A percentile compares a stretch with the other conserved stretches of the same genome.
phyloP scores from a whole-genome alignment of 2,113 vertebrate species.

The Cottus gobio region DNA sequence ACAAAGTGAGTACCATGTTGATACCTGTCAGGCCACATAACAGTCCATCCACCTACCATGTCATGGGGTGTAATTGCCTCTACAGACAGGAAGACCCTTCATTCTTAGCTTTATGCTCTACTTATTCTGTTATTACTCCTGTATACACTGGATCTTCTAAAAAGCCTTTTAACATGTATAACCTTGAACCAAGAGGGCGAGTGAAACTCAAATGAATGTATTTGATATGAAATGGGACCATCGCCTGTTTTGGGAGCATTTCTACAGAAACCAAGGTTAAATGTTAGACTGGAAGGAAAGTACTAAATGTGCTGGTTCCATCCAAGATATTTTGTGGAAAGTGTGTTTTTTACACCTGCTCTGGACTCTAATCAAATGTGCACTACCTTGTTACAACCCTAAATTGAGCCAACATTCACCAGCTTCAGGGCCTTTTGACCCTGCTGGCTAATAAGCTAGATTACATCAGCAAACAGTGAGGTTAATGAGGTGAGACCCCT shows the following conservation, averaged over 20 bases:
- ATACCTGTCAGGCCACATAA: conserved; percentile 59
- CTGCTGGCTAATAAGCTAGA: conserved; percentile 4
- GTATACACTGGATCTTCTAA: neutral
- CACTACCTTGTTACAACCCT: neutral
- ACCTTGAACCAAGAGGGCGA: neutral
- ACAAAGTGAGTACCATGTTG: conserved; percentile 51
- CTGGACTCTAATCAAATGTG: neutral
- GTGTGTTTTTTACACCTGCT: neutral
- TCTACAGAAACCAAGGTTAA: neutral
- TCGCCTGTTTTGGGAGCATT: neutral
- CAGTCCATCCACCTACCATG: conserved; percentile 21
- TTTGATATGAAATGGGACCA: neutral
- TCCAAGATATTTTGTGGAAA: neutral
- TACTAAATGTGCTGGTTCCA: neutral
- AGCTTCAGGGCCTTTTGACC: neutral
- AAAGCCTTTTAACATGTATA: neutral
- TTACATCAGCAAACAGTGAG: conserved; percentile 24
- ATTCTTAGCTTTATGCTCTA: conserved; percentile 35
- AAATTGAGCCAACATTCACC: neutral
- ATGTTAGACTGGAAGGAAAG: neutral
- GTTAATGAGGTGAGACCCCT: conserved; percentile 24
- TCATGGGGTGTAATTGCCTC: conserved; percentile 38
- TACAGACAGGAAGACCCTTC: conserved; percentile 17
- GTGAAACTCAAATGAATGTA: neutral
- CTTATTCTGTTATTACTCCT: neutral